Evolutionary conservation across 1,140 invertebrate genomes (phyloP).

Genomic region (Campoletis sonorensis): DNA sequence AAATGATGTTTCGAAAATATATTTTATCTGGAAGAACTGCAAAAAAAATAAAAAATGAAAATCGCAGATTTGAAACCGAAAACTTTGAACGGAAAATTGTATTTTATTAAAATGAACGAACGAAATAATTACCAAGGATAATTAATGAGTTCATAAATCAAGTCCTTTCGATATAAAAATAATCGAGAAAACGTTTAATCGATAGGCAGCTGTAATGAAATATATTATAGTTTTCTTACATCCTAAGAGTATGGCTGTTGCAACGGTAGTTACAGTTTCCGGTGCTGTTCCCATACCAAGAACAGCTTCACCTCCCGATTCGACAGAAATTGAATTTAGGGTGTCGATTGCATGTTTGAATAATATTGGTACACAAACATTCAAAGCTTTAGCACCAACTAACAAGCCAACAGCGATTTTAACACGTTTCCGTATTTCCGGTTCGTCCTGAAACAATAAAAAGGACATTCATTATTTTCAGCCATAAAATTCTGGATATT

Average conservation of each 20-base stretch:
- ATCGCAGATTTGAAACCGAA: too few species aligned
- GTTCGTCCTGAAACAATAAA: constrained; percentile 82
- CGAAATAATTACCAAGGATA: not conserved
- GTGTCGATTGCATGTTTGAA: constrained; percentile 96
- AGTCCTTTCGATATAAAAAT: too few species aligned
- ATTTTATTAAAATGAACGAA: too few species aligned
- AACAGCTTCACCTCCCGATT: constrained; percentile 74
- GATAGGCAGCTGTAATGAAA: not conserved
- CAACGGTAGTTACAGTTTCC: constrained; percentile 84
- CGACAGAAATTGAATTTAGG: constrained; percentile 82
- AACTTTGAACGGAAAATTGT: too few species aligned
- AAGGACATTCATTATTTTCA: constrained; percentile 46
- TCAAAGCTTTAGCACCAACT: constrained; percentile 90
- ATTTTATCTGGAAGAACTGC: not conserved
- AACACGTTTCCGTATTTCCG: constrained; percentile 88
- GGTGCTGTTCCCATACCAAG: constrained; percentile 84
- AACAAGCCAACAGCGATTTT: constrained; percentile 89
- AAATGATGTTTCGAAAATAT: not conserved
- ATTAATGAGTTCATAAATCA: not conserved
- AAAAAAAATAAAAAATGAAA: too few species aligned
- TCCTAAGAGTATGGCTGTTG: constrained; percentile 90
- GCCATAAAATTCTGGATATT: not conserved
- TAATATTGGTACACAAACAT: constrained; percentile 96
- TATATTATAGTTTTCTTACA: constrained; percentile 82
- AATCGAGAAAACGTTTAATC: too few species aligned